Evolutionary conservation across 2,797 vertebrate species (phyloP).

Genomic region (Serranus cabrilla): DNA sequence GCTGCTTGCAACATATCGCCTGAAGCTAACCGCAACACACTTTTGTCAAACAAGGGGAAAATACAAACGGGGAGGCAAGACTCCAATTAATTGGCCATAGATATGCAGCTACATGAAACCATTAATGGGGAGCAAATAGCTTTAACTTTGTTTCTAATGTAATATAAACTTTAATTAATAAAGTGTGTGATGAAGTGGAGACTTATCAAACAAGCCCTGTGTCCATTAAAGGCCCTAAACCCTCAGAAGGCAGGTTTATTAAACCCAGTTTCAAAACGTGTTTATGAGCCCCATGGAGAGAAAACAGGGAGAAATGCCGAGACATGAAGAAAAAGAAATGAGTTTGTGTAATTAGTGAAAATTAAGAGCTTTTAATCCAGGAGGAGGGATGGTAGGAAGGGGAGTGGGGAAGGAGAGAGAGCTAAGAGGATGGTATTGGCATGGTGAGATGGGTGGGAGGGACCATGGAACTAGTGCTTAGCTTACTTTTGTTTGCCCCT

Average conservation of each 20-base stretch:
- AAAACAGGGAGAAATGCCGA: slow-evolving; percentile 83
- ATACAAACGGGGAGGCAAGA: slow-evolving; percentile 69
- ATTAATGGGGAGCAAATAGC: slow-evolving; percentile 87
- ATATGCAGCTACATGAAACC: slow-evolving; percentile 86
- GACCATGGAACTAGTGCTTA: slow-evolving; percentile 70
- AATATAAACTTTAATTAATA: slow-evolving; percentile 90
- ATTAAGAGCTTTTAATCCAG: slow-evolving; percentile 88
- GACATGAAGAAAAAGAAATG: slow-evolving; percentile 86
- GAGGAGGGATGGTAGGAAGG: slow-evolving; percentile 72
- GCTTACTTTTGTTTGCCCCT: slow-evolving; percentile 82
- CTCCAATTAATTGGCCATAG: slow-evolving; percentile 87
- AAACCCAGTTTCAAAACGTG: slow-evolving; percentile 83
- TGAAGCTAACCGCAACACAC: slow-evolving; percentile 55
- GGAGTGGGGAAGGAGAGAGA: slow-evolving; percentile 54
- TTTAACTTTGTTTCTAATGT: slow-evolving; percentile 89
- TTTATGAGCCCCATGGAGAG: slow-evolving; percentile 84
- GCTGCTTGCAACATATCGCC: slow-evolving; percentile 56
- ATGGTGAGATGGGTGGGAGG: slow-evolving; percentile 72
- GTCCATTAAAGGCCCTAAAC: slow-evolving; percentile 86
- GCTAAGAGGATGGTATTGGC: slow-evolving; percentile 65
- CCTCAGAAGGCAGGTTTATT: slow-evolving; percentile 86
- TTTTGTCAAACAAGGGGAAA: slow-evolving; percentile 78
- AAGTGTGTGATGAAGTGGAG: slow-evolving; percentile 89
- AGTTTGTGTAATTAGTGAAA: slow-evolving; percentile 89
- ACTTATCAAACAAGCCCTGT: slow-evolving; percentile 88